Evolutionary conservation across 2,797 vertebrate species (phyloP).

Genomic region (Orientallactaga sibirica): DNA sequence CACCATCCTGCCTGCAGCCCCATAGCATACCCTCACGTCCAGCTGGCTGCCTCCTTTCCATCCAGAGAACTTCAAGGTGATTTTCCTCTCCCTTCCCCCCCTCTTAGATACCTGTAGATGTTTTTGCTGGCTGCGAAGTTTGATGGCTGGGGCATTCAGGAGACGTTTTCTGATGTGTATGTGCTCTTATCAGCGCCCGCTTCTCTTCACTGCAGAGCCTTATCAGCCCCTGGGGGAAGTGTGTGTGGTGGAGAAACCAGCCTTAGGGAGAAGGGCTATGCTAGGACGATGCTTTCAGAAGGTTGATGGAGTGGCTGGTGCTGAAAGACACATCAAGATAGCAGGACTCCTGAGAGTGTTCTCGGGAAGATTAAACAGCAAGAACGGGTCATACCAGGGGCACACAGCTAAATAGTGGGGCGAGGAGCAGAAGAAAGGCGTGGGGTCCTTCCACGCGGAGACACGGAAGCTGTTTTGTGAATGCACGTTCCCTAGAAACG

Average conservation of each 20-base stretch:
- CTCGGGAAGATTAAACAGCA: slow-evolving; percentile 11
- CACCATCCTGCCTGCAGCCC: not conserved
- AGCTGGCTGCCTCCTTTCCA: not conserved
- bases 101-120: not conserved
- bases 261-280: not conserved
- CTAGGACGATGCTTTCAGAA: slow-evolving; percentile 29
- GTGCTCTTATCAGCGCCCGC: slow-evolving; percentile 40
- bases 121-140: not conserved
- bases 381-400: not conserved
- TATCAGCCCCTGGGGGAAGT: slow-evolving; percentile 50
- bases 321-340: slow-evolving; percentile 48
- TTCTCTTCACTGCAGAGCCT: not conserved
- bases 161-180: not conserved
- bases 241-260: not conserved
- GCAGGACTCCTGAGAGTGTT: slow-evolving; percentile 42
- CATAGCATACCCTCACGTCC: not conserved
- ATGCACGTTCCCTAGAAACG: rapidly evolving
- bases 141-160: not conserved
- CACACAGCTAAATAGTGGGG: not conserved
- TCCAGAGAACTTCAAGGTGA: not conserved
- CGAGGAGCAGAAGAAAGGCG: rapidly evolving
- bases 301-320: slow-evolving; percentile 34
- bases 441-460: rapidly evolving
- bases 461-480: no score
- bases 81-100: not conserved